Evolutionary conservation across 2,797 vertebrate species (phyloP).

Genomic region (Enteromius trimaculatus): DNA sequence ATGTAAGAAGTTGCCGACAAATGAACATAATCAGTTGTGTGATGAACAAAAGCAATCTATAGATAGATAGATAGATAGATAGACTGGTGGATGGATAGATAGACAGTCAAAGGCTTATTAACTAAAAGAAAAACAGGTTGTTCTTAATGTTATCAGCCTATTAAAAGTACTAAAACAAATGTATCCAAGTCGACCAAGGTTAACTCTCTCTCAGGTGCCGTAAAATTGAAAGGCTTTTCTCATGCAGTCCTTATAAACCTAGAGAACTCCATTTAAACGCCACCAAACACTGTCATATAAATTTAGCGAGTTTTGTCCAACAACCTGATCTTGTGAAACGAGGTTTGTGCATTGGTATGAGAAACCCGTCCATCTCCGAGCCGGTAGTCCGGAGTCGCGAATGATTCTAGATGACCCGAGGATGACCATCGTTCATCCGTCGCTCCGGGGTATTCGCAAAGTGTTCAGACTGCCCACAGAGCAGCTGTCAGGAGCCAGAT

Average conservation of each 20-base stretch:
- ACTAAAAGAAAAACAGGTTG: background rate
- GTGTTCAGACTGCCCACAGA: conserved; percentile 70
- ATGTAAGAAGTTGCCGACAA: too few relatives aligned
- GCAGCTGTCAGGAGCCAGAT: conserved; percentile 73
- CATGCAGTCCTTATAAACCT: conserved; percentile 5
- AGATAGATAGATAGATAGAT: background rate
- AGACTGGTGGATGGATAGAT: background rate
- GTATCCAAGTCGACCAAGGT: background rate
- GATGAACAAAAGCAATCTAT: too few relatives aligned
- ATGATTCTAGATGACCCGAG: conserved; percentile 77
- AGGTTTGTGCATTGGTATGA: conserved; percentile 21
- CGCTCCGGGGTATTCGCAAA: conserved; percentile 37
- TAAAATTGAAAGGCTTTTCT: conserved; percentile 12
- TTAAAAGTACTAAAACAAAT: background rate
- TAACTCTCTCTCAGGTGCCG: conserved; percentile 11
- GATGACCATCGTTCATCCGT: conserved; percentile 67
- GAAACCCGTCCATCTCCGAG: conserved; percentile 37
- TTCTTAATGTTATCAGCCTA: conserved; percentile 3
- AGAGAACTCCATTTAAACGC: background rate
- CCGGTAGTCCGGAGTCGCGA: conserved; percentile 70
- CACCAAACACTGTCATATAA: conserved; percentile 14
- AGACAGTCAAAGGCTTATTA: background rate
- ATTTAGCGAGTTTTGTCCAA: background rate
- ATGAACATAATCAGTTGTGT: too few relatives aligned
- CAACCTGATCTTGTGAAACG: background rate